Percentiles rank a stretch among this genome's conserved stretches.
phyloP scores from a whole-genome alignment of 30 jellyfish, hydroid and myxozoan genomes.

The Hydractinia echinata region DNA sequence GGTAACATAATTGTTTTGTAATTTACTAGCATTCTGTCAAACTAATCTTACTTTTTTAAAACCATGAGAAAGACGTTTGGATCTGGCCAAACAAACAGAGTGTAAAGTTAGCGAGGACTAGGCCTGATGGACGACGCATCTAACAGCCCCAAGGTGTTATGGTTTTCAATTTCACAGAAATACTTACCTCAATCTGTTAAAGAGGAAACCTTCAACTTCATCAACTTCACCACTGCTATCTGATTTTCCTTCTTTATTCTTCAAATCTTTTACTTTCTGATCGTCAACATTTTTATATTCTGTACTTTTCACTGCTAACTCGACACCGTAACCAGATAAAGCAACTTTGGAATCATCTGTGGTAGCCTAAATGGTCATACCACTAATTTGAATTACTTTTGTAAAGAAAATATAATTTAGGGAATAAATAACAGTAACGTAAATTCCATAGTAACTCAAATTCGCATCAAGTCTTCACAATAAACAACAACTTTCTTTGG shows the following conservation, averaged over 20 bases:
- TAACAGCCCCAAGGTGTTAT: too few species aligned
- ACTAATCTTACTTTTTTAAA: neutral
- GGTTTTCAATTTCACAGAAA: neutral
- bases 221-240: constrained; percentile 59
- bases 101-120: too few species aligned
- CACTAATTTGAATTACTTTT: too few species aligned
- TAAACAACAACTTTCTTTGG: too few species aligned
- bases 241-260: constrained; percentile 40
- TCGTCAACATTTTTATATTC: constrained; percentile 93
- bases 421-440: too few species aligned
- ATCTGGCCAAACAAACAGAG: too few species aligned
- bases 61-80: too few species aligned
- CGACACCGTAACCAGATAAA: constrained; percentile 95
- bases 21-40: neutral
- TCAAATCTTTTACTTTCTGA: constrained; percentile 76
- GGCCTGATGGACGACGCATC: too few species aligned
- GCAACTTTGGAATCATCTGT: constrained; percentile 35
- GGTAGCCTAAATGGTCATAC: too few species aligned
- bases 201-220: constrained; percentile 92
- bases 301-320: constrained; percentile 94
- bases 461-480: too few species aligned
- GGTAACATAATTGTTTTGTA: neutral
- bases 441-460: too few species aligned
- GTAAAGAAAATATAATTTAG: too few species aligned
- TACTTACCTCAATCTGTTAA: constrained; percentile 64